phyloP scores from a whole-genome alignment of 2,797 vertebrate species.

The Rhabdomys pumilio region DNA sequence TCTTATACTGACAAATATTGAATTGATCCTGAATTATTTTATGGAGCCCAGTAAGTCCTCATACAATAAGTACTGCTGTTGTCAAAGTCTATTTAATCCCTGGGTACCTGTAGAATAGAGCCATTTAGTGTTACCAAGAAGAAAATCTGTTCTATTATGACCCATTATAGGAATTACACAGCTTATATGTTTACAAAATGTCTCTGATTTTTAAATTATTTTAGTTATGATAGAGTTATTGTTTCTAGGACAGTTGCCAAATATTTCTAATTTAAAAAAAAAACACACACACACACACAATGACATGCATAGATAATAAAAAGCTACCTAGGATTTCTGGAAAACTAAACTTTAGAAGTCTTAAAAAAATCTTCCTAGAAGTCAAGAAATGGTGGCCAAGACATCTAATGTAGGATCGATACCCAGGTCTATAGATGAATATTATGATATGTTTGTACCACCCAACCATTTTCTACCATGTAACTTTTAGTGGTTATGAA shows the following conservation, averaged over 20 bases:
- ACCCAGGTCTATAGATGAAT: conserved; percentile 40
- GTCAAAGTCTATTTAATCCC: conserved; percentile 54
- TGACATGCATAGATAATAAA: conserved; percentile 57
- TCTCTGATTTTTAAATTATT: conserved; percentile 45
- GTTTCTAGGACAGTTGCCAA: not conserved
- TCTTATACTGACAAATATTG: not conserved
- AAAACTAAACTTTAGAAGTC: conserved; percentile 58
- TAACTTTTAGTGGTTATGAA: not conserved
- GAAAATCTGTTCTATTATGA: conserved; percentile 57
- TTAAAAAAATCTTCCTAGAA: conserved; percentile 62
- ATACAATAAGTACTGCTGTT: conserved; percentile 50
- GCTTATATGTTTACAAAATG: conserved; percentile 60
- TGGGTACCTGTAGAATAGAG: conserved; percentile 34
- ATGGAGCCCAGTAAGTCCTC: conserved; percentile 13
- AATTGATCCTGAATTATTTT: conserved; percentile 47
- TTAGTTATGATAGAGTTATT: conserved; percentile 38
- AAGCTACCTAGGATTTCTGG: conserved; percentile 66
- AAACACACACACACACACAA: conserved; percentile 56
- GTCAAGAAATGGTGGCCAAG: conserved; percentile 53
- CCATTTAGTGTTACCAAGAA: conserved; percentile 63
- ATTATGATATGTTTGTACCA: not conserved
- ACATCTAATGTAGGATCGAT: not conserved
- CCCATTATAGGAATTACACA: conserved; percentile 29
- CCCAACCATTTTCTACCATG: not conserved
- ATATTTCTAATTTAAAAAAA: conserved; percentile 64